Conservation (phyloP, 2,113 vertebrate genomes). For the Rhinichthys klamathensis region DNA sequence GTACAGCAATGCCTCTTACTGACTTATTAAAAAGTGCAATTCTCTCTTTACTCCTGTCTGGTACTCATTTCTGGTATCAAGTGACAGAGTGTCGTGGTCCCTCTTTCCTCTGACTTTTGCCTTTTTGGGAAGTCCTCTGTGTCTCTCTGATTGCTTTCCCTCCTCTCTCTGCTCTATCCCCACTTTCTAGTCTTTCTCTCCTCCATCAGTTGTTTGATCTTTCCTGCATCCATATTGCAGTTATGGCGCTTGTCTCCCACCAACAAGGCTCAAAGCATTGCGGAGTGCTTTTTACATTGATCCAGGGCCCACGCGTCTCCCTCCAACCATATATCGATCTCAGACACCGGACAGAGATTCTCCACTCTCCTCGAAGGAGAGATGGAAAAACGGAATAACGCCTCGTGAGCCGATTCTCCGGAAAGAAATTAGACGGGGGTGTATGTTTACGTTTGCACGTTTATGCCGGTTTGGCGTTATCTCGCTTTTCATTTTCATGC, state of each 20-base stretch:
- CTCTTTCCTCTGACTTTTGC: background rate
- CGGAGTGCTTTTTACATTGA: conserved; percentile 20
- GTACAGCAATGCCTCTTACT: background rate
- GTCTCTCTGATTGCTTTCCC: background rate
- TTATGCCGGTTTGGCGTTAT: background rate
- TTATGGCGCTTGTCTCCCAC: background rate
- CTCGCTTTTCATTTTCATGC: conserved; percentile 14
- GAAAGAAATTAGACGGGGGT: conserved; percentile 26
- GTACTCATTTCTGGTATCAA: background rate
- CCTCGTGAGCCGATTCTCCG: background rate
- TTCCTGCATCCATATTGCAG: conserved; percentile 8
- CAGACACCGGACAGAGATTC: conserved; percentile 13
- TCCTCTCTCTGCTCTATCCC: background rate
- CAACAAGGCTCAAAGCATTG: conserved; percentile 6
- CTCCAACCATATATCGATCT: conserved; percentile 25
- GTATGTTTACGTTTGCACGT: conserved; percentile 13
- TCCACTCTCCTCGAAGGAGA: background rate
- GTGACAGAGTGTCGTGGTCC: background rate
- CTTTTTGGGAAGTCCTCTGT: background rate
- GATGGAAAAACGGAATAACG: conserved; percentile 23
- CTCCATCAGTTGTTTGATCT: conserved; percentile 23
- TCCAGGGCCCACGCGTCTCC: conserved; percentile 21
- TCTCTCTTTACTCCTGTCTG: background rate
- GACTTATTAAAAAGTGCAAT: background rate
- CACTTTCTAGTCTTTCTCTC: background rate